Evolutionary conservation across 2,113 vertebrate genomes (phyloP).

Genomic region (Tychaedon coryphoeus): DNA sequence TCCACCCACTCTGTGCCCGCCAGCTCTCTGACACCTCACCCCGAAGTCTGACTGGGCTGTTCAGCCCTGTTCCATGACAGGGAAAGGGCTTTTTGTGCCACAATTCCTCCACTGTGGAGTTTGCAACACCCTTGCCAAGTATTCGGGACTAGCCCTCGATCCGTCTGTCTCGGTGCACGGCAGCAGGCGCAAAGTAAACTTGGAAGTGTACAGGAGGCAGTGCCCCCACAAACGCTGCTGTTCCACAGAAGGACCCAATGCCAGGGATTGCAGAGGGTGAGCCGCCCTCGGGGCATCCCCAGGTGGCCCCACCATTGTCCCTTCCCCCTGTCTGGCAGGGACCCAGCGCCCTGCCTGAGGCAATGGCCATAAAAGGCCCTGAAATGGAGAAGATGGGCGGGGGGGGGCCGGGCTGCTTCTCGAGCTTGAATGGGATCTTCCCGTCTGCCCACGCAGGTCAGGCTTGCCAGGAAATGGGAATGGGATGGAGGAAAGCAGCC

Average conservation of each 20-base stretch:
- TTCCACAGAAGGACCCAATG: not conserved
- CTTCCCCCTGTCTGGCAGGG: not conserved
- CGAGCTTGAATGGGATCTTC: not conserved
- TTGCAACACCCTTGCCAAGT: not conserved
- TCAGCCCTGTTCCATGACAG: not conserved
- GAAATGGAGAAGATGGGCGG: not conserved
- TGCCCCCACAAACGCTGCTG: not conserved
- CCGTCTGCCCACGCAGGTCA: not conserved
- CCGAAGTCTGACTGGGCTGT: not conserved
- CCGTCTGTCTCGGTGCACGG: fast-evolving
- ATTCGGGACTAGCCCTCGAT: not conserved
- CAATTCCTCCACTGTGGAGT: not conserved
- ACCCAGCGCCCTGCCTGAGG: not conserved
- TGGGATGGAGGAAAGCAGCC: not conserved
- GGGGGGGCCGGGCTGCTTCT: not conserved
- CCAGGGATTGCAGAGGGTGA: not conserved
- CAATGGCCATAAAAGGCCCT: conserved; percentile 62
- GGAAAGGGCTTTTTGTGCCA: not conserved
- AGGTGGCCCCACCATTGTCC: not conserved
- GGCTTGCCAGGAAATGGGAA: not conserved
- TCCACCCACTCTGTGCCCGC: not conserved
- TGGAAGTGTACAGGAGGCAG: fast-evolving
- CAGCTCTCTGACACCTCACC: fast-evolving
- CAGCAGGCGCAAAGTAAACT: not conserved
- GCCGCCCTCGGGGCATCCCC: not conserved